phyloP scores from a whole-genome alignment of 2,888 invertebrate genomes.

The Deilephila porcellus region DNA sequence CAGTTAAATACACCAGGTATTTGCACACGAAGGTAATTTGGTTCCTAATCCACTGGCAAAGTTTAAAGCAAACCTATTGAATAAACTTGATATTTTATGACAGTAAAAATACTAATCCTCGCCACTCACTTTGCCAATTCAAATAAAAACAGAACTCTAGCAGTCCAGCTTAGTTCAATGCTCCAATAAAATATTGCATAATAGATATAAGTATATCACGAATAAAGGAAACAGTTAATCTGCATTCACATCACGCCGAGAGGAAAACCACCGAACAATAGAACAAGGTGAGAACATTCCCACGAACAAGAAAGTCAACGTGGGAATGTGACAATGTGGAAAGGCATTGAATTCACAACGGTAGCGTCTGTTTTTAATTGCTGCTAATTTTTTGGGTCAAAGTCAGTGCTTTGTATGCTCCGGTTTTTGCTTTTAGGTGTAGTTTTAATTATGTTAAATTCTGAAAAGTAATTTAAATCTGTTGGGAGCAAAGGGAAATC shows the following conservation, averaged over 20 bases:
- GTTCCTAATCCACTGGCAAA: too few species aligned
- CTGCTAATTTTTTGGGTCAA: constrained; percentile 17
- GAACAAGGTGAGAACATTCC: constrained; percentile 13
- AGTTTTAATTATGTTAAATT: too few species aligned
- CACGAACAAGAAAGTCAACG: constrained; percentile 23
- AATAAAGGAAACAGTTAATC: constrained; percentile 21
- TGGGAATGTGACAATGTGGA: constrained; percentile 18
- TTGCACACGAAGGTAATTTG: too few species aligned
- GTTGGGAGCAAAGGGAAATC: too few species aligned
- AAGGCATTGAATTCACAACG: background rate
- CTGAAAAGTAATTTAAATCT: too few species aligned
- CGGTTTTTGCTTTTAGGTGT: background rate
- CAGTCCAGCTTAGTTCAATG: background rate
- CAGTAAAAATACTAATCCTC: too few species aligned
- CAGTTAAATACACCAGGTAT: too few species aligned
- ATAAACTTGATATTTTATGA: too few species aligned
- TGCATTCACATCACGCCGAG: constrained; percentile 8
- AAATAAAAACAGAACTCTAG: too few species aligned
- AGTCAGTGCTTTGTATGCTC: constrained; percentile 2
- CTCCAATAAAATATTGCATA: constrained; percentile 15
- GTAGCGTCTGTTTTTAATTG: constrained; percentile 16
- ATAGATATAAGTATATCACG: constrained; percentile 24
- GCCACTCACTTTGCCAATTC: too few species aligned
- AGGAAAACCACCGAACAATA: background rate
- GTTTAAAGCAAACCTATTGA: too few species aligned